Evolutionary conservation across 2,888 invertebrate species (phyloP), one percentile per base, ranked within the genome.

Genomic region (Apamea crenata): DNA sequence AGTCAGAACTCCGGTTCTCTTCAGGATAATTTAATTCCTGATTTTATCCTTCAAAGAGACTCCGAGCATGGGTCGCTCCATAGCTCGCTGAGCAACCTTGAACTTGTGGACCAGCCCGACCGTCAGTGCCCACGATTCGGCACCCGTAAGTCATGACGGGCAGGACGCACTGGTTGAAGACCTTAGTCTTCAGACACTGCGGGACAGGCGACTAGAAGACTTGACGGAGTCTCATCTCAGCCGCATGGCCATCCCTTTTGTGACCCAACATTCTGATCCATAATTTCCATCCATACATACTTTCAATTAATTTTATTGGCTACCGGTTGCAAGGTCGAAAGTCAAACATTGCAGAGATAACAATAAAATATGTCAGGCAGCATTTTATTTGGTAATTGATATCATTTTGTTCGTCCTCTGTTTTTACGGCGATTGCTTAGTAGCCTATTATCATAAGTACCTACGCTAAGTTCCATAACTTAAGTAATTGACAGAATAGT

Each of bases 331-430:
- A 79, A 79, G 78, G 83, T 82, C 36, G 63, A 77, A 36, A 44
- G 29, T 61, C 2, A 32, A 40, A 40, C n/a, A 53, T 47, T 68
- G 40, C 44, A 77, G 36, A 47, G 44, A 32, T 29, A 56, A 80
- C 59, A 85, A 80, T 67, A 67, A 84, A 79, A 40, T n/a, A 79
- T 80, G 69, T 79, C 36, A 36, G 6, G 16, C 32, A 78, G 12
- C 29, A 70, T 65, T 56, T 83, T 65, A 69, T 63, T 80, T 56
- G 21, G 32, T 47, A 66, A 66, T 56, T 66, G 16, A 69, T 29
- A 61, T 83, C 0, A 12, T 56, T 81, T 56, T 68, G 47, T 56
- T 16, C 47, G 50, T 6, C 8, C 21, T 14, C 18, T 32, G 16
- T 66, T 40, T 84, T 80, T 61, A 79, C 8, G 14, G 12, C 8